phyloP scores from a whole-genome alignment of 2,888 invertebrate species.

The Meliscaeva auricollis region DNA sequence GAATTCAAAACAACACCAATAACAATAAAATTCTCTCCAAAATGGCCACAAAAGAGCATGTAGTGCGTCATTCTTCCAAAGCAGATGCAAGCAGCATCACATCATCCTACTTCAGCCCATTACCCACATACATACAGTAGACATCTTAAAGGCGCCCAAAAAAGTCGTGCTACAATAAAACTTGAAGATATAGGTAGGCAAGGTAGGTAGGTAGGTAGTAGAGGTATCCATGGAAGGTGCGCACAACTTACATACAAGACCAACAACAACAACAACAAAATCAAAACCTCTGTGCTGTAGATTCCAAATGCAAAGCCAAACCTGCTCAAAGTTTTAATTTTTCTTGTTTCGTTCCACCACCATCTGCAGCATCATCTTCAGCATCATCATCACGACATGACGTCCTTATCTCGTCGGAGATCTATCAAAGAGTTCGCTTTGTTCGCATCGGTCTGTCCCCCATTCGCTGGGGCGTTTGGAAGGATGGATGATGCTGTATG shows the following conservation, averaged over 20 bases:
- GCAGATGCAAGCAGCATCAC: slow-evolving; percentile 60
- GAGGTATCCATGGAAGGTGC: slow-evolving; percentile 51
- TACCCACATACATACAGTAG: slow-evolving; percentile 42
- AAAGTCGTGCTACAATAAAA: slow-evolving; percentile 68
- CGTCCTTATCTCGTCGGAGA: slow-evolving; percentile 84
- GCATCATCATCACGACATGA: slow-evolving; percentile 75
- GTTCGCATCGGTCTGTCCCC: slow-evolving; percentile 71
- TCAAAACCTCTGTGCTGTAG: slow-evolving; percentile 41
- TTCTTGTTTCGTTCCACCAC: slow-evolving; percentile 57
- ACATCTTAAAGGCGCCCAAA: slow-evolving; percentile 75
- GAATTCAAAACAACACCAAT: slow-evolving; percentile 72
- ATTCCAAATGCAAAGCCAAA: slow-evolving; percentile 55
- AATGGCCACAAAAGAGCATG: slow-evolving; percentile 75
- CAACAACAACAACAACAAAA: not conserved
- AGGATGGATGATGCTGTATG: slow-evolving; percentile 31
- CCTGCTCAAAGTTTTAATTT: slow-evolving; percentile 62
- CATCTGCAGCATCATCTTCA: slow-evolving; percentile 77
- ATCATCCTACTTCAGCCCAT: slow-evolving; percentile 65
- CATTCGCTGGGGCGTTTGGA: slow-evolving; percentile 60
- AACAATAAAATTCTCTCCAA: slow-evolving; percentile 74
- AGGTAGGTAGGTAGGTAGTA: not conserved
- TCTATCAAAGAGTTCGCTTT: slow-evolving; percentile 82
- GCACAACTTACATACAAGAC: slow-evolving; percentile 39
- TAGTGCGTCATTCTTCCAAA: slow-evolving; percentile 68
- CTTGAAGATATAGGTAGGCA: slow-evolving; percentile 27